Evolutionary conservation across 2,113 vertebrate species (phyloP).

Genomic region (Calypte anna): DNA sequence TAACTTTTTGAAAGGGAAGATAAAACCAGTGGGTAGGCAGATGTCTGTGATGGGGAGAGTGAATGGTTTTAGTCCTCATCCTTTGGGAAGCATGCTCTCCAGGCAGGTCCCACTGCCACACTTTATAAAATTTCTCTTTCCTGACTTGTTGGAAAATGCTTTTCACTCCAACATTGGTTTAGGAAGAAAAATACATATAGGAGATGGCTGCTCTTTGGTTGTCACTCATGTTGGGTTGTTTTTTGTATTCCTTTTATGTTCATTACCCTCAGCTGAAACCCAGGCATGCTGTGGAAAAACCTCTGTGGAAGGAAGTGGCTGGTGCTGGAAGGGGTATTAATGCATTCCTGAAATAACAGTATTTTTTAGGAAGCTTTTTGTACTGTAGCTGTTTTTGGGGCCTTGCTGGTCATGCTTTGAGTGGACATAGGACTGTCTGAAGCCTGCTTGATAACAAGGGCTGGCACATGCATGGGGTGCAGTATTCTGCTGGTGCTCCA

Average conservation of each 20-base stretch:
- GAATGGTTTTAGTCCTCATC: not conserved
- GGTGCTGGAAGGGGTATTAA: not conserved
- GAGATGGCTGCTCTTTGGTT: slow-evolving; percentile 25
- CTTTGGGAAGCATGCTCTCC: not conserved
- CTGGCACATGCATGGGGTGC: accelerated
- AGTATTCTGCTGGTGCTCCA: not conserved
- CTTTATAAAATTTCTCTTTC: slow-evolving; percentile 8
- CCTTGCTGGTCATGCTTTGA: not conserved
- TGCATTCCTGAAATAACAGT: not conserved
- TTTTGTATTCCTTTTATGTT: slow-evolving; percentile 14
- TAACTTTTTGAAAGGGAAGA: not conserved
- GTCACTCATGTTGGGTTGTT: not conserved
- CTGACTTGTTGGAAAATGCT: slow-evolving; percentile 3
- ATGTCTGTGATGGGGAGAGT: not conserved
- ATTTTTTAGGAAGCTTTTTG: not conserved
- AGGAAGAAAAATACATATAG: not conserved
- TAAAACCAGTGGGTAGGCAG: not conserved
- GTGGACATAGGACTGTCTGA: not conserved
- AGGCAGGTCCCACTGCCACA: not conserved
- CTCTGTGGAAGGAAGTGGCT: not conserved
- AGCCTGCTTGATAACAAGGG: not conserved
- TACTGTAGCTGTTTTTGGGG: not conserved
- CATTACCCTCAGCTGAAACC: slow-evolving; percentile 22
- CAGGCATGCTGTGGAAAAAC: not conserved
- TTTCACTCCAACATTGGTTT: not conserved